phyloP scores from a whole-genome alignment of 1,140 invertebrate genomes.

The Caerostris extrusa region DNA sequence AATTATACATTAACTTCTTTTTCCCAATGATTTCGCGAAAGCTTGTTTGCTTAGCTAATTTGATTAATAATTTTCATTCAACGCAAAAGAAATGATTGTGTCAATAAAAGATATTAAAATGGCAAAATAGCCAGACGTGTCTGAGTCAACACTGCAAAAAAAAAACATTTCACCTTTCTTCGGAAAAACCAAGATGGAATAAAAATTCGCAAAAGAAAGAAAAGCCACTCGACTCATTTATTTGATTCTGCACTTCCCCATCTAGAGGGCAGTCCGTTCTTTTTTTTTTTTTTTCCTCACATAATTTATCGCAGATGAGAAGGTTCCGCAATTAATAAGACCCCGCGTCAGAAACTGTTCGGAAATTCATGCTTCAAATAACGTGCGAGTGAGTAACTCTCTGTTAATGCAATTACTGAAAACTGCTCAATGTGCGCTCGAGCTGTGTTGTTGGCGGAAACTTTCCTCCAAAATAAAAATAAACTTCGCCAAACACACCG shows the following conservation, averaged over 20 bases:
- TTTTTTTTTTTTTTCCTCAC: too few species aligned
- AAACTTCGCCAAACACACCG: too few species aligned
- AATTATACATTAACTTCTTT: not conserved
- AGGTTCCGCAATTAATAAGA: not conserved
- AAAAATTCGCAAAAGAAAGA: not conserved
- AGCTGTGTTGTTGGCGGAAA: too few species aligned
- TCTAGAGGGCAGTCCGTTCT: not conserved
- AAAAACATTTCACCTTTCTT: not conserved
- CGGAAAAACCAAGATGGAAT: not conserved
- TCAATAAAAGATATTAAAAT: slow-evolving; percentile 16
- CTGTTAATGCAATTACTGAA: not conserved
- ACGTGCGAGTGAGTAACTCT: not conserved
- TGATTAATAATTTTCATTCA: not conserved
- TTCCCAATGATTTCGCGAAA: not conserved
- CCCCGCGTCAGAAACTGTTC: not conserved
- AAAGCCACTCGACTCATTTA: not conserved
- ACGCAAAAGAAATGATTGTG: not conserved
- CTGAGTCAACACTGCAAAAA: not conserved
- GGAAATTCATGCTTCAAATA: not conserved
- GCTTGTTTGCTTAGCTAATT: not conserved
- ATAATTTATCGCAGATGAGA: not conserved
- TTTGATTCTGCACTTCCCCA: not conserved
- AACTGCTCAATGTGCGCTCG: too few species aligned
- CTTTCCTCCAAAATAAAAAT: too few species aligned
- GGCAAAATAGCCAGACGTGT: not conserved